A percentile compares a stretch with the other conserved stretches of the same genome.
Evolutionary conservation across 2,888 invertebrate genomes (phyloP).

Genomic region (Orthonevra nobilis): DNA sequence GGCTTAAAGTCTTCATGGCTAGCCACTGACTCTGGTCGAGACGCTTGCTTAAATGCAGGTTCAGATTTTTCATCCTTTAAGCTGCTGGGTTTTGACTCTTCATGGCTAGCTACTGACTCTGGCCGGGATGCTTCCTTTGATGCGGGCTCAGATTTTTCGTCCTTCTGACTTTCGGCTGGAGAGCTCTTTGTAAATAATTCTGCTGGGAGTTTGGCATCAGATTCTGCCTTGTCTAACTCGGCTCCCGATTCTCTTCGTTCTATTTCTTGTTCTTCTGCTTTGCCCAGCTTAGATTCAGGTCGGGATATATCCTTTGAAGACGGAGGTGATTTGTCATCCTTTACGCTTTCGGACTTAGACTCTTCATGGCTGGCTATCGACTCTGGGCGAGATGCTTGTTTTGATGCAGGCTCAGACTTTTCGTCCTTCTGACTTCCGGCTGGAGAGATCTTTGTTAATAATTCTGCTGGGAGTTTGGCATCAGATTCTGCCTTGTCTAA

Average conservation of each 20-base stretch:
- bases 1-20: not conserved
- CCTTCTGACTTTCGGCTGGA: constrained; percentile 29
- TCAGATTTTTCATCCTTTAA: constrained; percentile 41
- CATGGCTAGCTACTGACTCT: constrained; percentile 74
- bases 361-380: constrained; percentile 69
- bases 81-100: constrained; percentile 55
- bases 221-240: constrained; percentile 32
- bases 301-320: constrained; percentile 66
- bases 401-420: no score
- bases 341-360: constrained; percentile 14
- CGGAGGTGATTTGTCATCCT: constrained; percentile 53
- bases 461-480: no score
- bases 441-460: no score
- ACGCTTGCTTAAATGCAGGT: no score
- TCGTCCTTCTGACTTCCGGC: no score
- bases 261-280: constrained; percentile 4
- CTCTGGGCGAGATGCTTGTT: constrained; percentile 60
- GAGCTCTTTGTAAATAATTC: no score
- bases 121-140: constrained; percentile 72
- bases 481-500: no score
- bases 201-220: not conserved
- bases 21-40: constrained; percentile 56
- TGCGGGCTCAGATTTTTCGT: constrained; percentile 2
- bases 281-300: constrained; percentile 58
- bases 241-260: constrained; percentile 2